Evolutionary conservation across 2,888 invertebrate genomes (phyloP), one percentile per base, ranked within the genome.

Genomic region (Chouioia cunea): DNA sequence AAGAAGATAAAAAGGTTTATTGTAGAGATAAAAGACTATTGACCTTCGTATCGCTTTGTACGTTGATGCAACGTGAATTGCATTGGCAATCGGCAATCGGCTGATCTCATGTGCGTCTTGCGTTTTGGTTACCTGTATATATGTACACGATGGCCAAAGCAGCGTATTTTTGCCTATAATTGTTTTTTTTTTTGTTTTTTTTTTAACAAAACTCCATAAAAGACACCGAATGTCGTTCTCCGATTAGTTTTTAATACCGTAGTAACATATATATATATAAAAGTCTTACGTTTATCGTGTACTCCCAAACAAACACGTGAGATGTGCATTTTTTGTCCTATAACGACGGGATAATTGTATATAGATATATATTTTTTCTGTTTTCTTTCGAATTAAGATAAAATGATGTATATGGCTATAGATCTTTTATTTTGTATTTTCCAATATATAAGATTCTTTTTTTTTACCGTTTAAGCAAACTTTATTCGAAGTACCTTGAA

Each of bases 41-140:
- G 59, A 73, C 60, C 57, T 43, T 67, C 70, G 73, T 65, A 70
- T 67, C 68, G 65, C 60, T 69, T 68, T 65, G 65, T 16, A 65
- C 62, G 71, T 71, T 74, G 66, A 74, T 73, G 73, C 74, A 76
- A 67, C 70, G 68, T 68, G 73, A 75, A 75, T 77, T 76, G 75
- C 74, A 76, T 76, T 77, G 70, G 75, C 76, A 76, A 76, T 77
- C 72, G 74, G 74, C 74, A 74, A 74, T 74, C 74, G 72, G 73
- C 75, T 73, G 77, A 77, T 77, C 77, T 77, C 77, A 76, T 71
- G 59, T 73, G 71, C 68, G 73, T 67, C 14, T 65, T 71, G 71
- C 59, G 54, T 65, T 62, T 74, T 74, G 73, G 65, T 69, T 69
- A 54, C 65, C 54, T 65, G 65, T 68, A 69, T 65, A 27, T 62